Evolutionary conservation across 2,113 vertebrate genomes (phyloP).

Genomic region (Clarias macrocephalus): DNA sequence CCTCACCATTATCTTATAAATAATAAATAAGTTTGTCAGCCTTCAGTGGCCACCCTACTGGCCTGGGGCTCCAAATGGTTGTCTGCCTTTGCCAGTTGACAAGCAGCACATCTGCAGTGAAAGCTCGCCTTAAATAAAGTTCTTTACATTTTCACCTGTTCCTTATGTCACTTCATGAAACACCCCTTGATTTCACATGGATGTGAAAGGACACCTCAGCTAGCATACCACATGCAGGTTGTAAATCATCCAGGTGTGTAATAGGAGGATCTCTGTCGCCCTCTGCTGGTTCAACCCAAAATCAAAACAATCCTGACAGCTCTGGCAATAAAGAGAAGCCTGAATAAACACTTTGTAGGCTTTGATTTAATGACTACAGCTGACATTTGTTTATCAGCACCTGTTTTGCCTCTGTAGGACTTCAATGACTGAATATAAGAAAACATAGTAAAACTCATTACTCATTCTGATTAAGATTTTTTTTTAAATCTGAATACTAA

Average conservation of each 20-base stretch:
- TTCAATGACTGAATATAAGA: not conserved
- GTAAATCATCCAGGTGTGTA: not conserved
- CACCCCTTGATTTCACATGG: not conserved
- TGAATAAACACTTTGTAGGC: not conserved
- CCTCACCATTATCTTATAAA: no score
- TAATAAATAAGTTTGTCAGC: no score
- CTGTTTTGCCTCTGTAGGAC: not conserved
- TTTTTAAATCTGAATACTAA: not conserved
- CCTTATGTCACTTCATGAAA: not conserved
- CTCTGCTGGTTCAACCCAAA: conserved; percentile 29
- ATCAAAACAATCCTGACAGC: not conserved
- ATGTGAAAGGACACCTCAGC: not conserved
- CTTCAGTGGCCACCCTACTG: no score
- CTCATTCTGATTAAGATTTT: no score
- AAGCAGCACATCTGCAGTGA: no score
- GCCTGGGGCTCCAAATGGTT: no score
- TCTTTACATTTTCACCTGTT: not conserved
- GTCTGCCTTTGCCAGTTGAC: no score
- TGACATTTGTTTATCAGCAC: conserved; percentile 10
- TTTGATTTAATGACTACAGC: conserved; percentile 4
- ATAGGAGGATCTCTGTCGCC: conserved; percentile 15
- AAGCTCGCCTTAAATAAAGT: not conserved
- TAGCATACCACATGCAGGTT: not conserved
- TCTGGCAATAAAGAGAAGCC: not conserved
- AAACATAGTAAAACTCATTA: not conserved